phyloP scores from a whole-genome alignment of 2,113 vertebrate genomes.

The Petroica traversi region DNA sequence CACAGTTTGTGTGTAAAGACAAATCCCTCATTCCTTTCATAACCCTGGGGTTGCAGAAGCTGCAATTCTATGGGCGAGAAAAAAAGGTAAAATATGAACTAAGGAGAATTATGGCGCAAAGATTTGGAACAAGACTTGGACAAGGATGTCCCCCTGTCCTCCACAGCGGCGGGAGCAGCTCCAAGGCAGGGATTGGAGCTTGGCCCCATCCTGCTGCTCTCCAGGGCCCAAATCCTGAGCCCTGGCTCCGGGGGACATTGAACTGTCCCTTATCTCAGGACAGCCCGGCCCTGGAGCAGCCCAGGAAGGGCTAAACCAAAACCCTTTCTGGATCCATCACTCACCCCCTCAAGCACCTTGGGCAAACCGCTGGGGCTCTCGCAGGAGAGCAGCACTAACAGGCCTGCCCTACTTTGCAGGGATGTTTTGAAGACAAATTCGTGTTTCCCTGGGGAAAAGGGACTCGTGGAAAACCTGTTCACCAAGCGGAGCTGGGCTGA shows the following conservation, averaged over 20 bases:
- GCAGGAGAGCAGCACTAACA: background rate
- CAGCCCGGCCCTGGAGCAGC: background rate
- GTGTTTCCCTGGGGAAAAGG: background rate
- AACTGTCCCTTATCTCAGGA: background rate
- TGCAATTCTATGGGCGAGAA: fast-evolving
- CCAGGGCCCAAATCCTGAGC: background rate
- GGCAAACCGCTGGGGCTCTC: background rate
- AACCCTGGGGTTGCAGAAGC: background rate
- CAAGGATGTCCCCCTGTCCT: background rate
- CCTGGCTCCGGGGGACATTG: background rate
- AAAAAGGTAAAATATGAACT: background rate
- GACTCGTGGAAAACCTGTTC: background rate
- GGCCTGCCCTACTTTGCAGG: conserved; percentile 7
- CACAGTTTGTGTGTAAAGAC: background rate
- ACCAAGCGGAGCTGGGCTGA: background rate
- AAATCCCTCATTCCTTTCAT: background rate
- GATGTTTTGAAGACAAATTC: conserved; percentile 2
- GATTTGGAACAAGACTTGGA: background rate
- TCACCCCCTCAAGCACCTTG: background rate
- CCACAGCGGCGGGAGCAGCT: background rate
- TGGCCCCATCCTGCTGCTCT: background rate
- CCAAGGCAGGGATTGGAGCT: background rate
- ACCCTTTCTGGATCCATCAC: background rate
- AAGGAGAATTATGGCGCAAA: background rate
- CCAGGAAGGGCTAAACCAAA: fast-evolving